Evolutionary conservation across 2,888 invertebrate genomes (phyloP).

Genomic region (Scaptomyza reducta): DNA sequence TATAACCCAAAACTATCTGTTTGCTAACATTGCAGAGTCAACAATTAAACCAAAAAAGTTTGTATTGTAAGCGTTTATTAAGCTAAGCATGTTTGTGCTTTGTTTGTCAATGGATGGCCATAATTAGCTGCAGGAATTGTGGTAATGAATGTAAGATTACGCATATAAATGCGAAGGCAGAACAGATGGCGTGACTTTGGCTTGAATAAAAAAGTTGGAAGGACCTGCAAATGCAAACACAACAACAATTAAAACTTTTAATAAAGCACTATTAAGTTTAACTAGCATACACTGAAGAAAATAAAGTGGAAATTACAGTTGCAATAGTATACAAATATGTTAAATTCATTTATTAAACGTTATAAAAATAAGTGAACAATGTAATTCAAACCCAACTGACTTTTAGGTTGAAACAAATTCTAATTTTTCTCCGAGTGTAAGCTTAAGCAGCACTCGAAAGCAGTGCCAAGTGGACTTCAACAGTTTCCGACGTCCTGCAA

Average conservation of each 20-base stretch:
- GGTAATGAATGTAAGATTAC: slow-evolving; percentile 16
- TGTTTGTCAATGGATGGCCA: slow-evolving; percentile 40
- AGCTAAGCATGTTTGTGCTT: slow-evolving; percentile 32
- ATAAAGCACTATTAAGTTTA: slow-evolving; percentile 28
- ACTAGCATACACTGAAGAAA: slow-evolving; percentile 4
- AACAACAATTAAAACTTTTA: slow-evolving; percentile 73
- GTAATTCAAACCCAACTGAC: too few relatives aligned
- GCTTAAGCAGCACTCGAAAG: neutral
- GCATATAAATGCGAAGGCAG: neutral
- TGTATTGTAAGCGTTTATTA: slow-evolving; percentile 52
- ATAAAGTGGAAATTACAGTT: neutral
- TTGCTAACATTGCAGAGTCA: slow-evolving; percentile 4
- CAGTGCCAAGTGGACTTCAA: neutral
- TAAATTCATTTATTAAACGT: too few relatives aligned
- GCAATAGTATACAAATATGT: too few relatives aligned
- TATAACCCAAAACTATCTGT: slow-evolving; percentile 8
- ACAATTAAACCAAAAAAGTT: slow-evolving; percentile 48
- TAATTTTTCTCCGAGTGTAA: neutral
- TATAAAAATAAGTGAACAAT: too few relatives aligned
- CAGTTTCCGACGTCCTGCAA: slow-evolving; percentile 18
- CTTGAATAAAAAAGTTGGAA: neutral
- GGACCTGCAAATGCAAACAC: slow-evolving; percentile 23
- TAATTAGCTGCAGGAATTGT: slow-evolving; percentile 34
- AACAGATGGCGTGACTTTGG: neutral
- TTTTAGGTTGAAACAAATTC: neutral